A percentile compares a stretch with the other conserved stretches of the same genome.
Conservation (phyloP, 2,888 invertebrate genomes). For the Noctuana brunneofusca region DNA sequence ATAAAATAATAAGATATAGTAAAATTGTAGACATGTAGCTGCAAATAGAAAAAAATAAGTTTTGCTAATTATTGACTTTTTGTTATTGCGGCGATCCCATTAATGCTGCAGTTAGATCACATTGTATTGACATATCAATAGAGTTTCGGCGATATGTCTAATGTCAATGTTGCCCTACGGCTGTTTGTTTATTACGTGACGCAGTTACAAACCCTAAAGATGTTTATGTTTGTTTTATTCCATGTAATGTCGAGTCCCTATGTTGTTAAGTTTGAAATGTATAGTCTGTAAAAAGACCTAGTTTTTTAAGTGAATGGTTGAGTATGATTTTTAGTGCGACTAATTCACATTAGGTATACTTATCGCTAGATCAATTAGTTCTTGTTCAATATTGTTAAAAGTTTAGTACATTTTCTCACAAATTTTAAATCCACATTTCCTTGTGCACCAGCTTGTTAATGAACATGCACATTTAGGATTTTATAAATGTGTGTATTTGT, state of each 20-base stretch:
- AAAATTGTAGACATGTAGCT: slow-evolving; percentile 44
- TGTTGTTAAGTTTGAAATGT: slow-evolving; percentile 42
- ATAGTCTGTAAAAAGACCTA: slow-evolving; percentile 40
- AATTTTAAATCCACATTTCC: slow-evolving; percentile 35
- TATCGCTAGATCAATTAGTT: slow-evolving; percentile 37
- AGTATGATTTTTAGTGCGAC: slow-evolving; percentile 28
- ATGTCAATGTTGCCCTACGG: slow-evolving; percentile 5
- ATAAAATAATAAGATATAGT: slow-evolving; percentile 44
- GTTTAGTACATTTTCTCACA: slow-evolving; percentile 35
- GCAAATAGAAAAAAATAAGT: slow-evolving; percentile 38
- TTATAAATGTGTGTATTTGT: slow-evolving; percentile 33
- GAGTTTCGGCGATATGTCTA: not conserved
- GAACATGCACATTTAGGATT: slow-evolving; percentile 26
- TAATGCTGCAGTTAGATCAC: not conserved
- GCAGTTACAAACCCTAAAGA: slow-evolving; percentile 15
- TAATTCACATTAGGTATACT: slow-evolving; percentile 13
- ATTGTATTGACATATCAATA: slow-evolving; percentile 4
- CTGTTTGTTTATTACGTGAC: slow-evolving; percentile 14
- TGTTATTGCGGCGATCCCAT: slow-evolving; percentile 6
- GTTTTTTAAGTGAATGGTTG: slow-evolving; percentile 23
- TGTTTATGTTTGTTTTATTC: slow-evolving; percentile 30
- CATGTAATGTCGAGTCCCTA: slow-evolving; percentile 38
- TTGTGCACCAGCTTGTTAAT: slow-evolving; percentile 42
- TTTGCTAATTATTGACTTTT: slow-evolving; percentile 16
- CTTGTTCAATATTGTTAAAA: slow-evolving; percentile 38